Evolutionary conservation across 2,113 vertebrate genomes (phyloP).

Genomic region (Coturnix japonica): DNA sequence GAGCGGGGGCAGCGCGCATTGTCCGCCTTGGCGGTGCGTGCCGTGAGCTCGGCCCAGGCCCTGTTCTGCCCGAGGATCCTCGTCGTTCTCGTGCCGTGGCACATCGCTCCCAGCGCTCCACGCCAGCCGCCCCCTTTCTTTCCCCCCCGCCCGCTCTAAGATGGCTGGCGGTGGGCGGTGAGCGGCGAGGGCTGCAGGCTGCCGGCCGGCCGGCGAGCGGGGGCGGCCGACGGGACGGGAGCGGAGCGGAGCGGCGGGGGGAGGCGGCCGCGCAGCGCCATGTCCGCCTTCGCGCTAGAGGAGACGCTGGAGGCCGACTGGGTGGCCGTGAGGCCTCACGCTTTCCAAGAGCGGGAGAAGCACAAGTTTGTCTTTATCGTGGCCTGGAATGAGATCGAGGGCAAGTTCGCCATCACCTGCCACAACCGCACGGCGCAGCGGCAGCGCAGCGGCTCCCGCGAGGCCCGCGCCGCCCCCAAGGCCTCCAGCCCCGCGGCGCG

Average conservation of each 20-base stretch:
- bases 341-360: slow-evolving; percentile 92
- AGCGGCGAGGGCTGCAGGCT: background rate
- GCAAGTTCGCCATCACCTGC: slow-evolving; percentile 97
- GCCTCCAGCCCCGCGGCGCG: background rate
- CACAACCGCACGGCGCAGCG: slow-evolving; percentile 94
- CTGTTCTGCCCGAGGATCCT: too few species aligned
- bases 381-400: slow-evolving; percentile 97
- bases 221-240: background rate
- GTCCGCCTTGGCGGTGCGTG: background rate
- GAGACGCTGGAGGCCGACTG: slow-evolving; percentile 93
- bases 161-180: slow-evolving; percentile 50
- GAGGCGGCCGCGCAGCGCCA: slow-evolving; percentile 50
- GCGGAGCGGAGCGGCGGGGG: background rate
- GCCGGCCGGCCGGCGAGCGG: background rate
- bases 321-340: slow-evolving; percentile 92
- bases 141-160: background rate
- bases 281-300: slow-evolving; percentile 90
- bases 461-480: slow-evolving; percentile 20
- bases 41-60: too few species aligned
- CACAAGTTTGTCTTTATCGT: slow-evolving; percentile 98
- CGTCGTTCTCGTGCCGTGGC: background rate
- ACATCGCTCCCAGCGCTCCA: background rate
- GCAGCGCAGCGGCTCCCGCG: slow-evolving; percentile 83
- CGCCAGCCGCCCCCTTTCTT: too few species aligned
- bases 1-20: background rate